Base-by-base conservation (phyloP, 23 tunicate species). In the Styela clava region DNA sequence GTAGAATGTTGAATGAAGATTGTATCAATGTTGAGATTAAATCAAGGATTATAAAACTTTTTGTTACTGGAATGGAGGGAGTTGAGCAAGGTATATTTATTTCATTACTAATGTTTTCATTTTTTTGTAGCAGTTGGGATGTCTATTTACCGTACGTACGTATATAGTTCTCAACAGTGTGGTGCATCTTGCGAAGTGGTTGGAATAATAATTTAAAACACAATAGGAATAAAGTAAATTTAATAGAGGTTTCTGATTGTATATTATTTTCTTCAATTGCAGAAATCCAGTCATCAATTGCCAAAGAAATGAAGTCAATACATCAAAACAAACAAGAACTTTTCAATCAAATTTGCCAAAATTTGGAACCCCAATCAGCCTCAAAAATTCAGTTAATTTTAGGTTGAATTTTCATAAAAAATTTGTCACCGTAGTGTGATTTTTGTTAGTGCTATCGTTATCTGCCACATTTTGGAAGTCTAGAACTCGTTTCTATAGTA, bases 1-100 rank as follows among this genome's bases (percentile, higher is more conserved):
- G 87, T 2, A 69, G 68, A 61, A 71, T 91, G 2, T 25, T 91
- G n/a, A 90, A 78, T 28, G 83, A 85, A 24, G 79, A 74, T 68
- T 31, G n/a, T n/a, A n/a, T 68, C 16, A 31, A 68, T 12, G 73
- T 31, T 20, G 73, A 12, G 27, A 31, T 68, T 31, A 68, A 68
- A 24, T 16, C 27, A 16, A 16, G 27, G 27, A 68, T 68, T 12
- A 68, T 68, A 68, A 24, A 29, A 24, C 20, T 68, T 16, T 68
- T 68, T 68, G 27, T 68, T 29, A 68, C 16, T 24, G 73, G 24
- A 16, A 68, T 68, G 16, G 73, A 68, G 20, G 16, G 27, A 21
- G 73, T 68, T 20, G 73, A 68, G 12, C 73, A 68, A 68, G 73
- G 73, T 68, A 21, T 24, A 20, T 31, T 20, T 12, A 16, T 31